Conservation (phyloP, 1,140 invertebrate species). For the Andrena cerasifolii region DNA sequence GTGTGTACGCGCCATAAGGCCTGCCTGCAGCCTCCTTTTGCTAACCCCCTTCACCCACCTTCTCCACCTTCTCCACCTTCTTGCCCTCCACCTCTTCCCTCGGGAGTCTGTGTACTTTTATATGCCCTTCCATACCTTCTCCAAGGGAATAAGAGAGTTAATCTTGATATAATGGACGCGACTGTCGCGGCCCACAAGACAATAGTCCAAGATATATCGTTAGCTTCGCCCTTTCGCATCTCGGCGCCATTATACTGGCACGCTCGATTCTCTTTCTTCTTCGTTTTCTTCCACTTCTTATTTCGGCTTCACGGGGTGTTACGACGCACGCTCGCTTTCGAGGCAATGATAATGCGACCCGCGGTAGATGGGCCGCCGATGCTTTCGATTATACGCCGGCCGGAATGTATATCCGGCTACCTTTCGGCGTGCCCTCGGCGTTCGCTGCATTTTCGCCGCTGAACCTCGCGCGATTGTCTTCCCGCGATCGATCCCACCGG, state of each 20-base stretch:
- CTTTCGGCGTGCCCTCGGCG: neutral
- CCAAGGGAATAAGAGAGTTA: constrained; percentile 80
- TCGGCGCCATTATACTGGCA: constrained; percentile 77
- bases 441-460: constrained; percentile 23
- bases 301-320: constrained; percentile 66
- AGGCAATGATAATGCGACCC: constrained; percentile 66
- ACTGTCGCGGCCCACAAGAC: constrained; percentile 81
- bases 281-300: constrained; percentile 45
- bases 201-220: constrained; percentile 82
- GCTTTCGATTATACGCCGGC: constrained; percentile 47
- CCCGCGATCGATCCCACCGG: neutral
- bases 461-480: neutral
- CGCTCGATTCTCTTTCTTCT: constrained; percentile 64
- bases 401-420: constrained; percentile 38
- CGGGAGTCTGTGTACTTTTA: constrained; percentile 69
- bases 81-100: constrained; percentile 58
- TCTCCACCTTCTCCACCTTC: neutral
- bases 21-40: constrained; percentile 41
- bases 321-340: constrained; percentile 59
- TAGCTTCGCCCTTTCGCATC: constrained; percentile 78
- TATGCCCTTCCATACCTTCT: constrained; percentile 74
- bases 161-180: constrained; percentile 82
- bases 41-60: constrained; percentile 10
- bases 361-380: constrained; percentile 58
- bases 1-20: constrained; percentile 66